Evolutionary conservation across 2,888 invertebrate genomes (phyloP).

Genomic region (Lacanobia oleracea): DNA sequence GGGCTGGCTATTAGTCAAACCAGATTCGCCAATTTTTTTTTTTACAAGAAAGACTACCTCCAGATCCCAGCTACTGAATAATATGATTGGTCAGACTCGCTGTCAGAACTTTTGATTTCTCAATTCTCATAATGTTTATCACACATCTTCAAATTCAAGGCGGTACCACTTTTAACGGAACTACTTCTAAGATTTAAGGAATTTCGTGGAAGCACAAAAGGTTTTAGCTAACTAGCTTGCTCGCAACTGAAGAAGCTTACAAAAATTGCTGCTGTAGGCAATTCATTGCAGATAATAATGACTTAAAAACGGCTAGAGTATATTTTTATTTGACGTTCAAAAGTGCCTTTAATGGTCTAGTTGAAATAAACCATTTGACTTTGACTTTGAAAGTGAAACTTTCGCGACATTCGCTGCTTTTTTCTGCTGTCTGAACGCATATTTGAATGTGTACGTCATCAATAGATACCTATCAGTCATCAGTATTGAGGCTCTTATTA

Average conservation of each 20-base stretch:
- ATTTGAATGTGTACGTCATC: conserved; percentile 53
- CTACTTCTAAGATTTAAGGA: neutral
- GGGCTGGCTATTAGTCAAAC: no score
- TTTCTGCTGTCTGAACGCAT: conserved; percentile 28
- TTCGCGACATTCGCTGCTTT: neutral
- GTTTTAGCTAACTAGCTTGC: no score
- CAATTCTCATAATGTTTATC: neutral
- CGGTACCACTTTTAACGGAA: neutral
- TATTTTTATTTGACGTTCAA: no score
- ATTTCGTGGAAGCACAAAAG: neutral
- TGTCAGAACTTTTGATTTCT: neutral
- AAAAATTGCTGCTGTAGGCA: no score
- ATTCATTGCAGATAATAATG: no score
- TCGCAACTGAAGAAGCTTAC: neutral
- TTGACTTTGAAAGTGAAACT: no score
- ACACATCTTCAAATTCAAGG: neutral
- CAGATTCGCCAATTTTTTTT: neutral
- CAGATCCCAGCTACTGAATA: no score
- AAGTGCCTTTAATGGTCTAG: no score
- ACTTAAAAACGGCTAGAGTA: no score
- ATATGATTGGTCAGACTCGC: no score
- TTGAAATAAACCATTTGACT: no score
- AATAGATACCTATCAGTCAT: conserved; percentile 61
- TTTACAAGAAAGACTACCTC: no score
- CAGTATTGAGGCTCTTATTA: conserved; percentile 46